These are phyloP conservation scores for Cephus sareptanus DNA, from an alignment of 2,888 invertebrate species.

Conservation along the genomic window DNA sequence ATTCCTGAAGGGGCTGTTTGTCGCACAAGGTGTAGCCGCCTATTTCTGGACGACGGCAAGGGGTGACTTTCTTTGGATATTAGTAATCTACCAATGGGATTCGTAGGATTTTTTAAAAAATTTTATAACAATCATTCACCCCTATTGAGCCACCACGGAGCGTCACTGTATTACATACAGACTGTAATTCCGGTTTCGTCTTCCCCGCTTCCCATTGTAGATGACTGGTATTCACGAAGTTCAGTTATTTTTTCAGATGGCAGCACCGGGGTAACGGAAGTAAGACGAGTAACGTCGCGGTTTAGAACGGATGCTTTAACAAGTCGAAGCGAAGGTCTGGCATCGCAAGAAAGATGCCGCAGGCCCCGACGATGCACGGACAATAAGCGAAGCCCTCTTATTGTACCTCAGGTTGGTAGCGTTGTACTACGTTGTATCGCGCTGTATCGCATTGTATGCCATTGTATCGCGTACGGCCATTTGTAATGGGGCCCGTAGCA, in stretches of 20 bases:
- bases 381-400: not conserved
- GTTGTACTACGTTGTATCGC: not conserved
- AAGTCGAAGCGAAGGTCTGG: not conserved
- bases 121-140: not conserved
- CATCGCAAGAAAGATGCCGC: not conserved
- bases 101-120: not conserved
- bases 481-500: not conserved
- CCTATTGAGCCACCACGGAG: not conserved
- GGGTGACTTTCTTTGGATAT: not conserved
- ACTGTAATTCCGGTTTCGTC: not conserved
- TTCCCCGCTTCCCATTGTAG: not conserved
- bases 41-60: not conserved
- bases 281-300: not conserved
- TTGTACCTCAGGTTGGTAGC: not conserved
- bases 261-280: not conserved
- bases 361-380: not conserved
- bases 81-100: not conserved
- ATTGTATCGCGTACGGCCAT: not conserved
- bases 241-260: not conserved
- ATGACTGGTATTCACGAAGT: not conserved
- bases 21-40: not conserved
- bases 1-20: slow-evolving; percentile 50
- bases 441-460: not conserved
- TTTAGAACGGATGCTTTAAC: not conserved
- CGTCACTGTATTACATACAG: not conserved